These are phyloP conservation scores for Drosophila kanekoi DNA, from an alignment of 2,888 invertebrate species.

Conservation along the genomic window DNA sequence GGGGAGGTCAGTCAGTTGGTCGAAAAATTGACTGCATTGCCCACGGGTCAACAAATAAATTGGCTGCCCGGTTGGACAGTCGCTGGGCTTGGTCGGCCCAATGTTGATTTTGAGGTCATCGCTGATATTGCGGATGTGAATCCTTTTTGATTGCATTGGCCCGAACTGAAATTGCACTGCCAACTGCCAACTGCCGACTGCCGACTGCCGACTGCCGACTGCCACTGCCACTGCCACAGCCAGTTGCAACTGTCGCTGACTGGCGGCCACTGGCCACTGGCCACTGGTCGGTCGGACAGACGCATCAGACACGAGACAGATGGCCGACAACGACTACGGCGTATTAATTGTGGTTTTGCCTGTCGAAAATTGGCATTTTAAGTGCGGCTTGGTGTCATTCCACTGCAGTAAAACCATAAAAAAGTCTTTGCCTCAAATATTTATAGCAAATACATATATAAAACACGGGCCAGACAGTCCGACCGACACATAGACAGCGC, in stretches of 20 bases:
- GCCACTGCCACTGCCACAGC: slow-evolving; percentile 7
- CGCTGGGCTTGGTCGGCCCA: slow-evolving; percentile 13
- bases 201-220: slow-evolving; percentile 20
- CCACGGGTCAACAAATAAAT: slow-evolving; percentile 81
- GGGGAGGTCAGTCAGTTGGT: slow-evolving; percentile 40
- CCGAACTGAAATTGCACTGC: slow-evolving; percentile 49
- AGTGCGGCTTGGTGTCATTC: slow-evolving; percentile 76
- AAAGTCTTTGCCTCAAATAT: slow-evolving; percentile 59
- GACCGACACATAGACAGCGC: slow-evolving; percentile 5
- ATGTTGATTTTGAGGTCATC: slow-evolving; percentile 82
- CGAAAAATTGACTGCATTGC: slow-evolving; percentile 80
- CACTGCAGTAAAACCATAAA: slow-evolving; percentile 63
- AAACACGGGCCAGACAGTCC: slow-evolving; percentile 19
- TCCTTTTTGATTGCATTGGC: slow-evolving; percentile 79
- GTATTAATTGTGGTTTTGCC: slow-evolving; percentile 78
- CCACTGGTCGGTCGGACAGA: neutral
- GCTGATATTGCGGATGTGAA: slow-evolving; percentile 81
- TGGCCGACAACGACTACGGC: slow-evolving; percentile 41
- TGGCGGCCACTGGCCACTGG: slow-evolving; percentile 4
- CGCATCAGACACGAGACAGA: slow-evolving; percentile 5
- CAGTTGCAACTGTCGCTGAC: slow-evolving; percentile 23
- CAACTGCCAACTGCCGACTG: slow-evolving; percentile 44
- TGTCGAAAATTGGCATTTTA: slow-evolving; percentile 80
- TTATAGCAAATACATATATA: slow-evolving; percentile 57
- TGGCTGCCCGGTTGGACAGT: slow-evolving; percentile 54